Conservation (phyloP, 2,113 vertebrate genomes). For the Microtus oregoni region DNA sequence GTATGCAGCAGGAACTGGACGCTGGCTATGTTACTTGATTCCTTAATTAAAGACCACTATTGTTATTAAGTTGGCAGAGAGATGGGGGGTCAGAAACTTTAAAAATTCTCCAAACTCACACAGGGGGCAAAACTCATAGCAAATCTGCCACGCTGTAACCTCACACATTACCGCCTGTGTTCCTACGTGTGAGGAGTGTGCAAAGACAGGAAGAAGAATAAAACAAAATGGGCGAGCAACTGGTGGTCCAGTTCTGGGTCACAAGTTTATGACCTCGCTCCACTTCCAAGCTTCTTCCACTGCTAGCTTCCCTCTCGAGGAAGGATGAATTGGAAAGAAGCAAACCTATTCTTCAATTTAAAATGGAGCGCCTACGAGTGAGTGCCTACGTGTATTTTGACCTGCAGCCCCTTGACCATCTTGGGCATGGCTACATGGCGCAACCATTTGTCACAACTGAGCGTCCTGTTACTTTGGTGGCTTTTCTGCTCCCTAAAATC, state of each 20-base stretch:
- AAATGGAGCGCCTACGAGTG: background rate
- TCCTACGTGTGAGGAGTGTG: background rate
- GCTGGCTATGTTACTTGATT: background rate
- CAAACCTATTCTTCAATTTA: conserved; percentile 15
- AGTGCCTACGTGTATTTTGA: background rate
- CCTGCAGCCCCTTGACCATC: background rate
- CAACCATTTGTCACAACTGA: background rate
- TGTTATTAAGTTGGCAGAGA: background rate
- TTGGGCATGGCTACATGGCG: background rate
- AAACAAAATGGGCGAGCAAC: background rate
- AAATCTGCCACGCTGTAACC: background rate
- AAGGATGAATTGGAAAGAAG: background rate
- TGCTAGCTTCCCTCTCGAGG: background rate
- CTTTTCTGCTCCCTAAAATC: background rate
- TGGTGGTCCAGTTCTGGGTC: background rate
- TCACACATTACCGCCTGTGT: background rate
- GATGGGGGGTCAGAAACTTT: background rate
- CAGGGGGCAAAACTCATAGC: background rate
- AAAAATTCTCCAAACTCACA: background rate
- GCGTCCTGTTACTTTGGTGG: background rate
- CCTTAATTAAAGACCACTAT: background rate
- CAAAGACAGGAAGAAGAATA: background rate
- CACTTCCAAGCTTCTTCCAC: background rate
- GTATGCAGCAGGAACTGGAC: background rate
- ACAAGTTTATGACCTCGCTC: background rate